Percentiles rank a stretch among this genome's conserved stretches.
phyloP scores from a whole-genome alignment of 1,140 invertebrate species.

The Listronotus oregonensis region DNA sequence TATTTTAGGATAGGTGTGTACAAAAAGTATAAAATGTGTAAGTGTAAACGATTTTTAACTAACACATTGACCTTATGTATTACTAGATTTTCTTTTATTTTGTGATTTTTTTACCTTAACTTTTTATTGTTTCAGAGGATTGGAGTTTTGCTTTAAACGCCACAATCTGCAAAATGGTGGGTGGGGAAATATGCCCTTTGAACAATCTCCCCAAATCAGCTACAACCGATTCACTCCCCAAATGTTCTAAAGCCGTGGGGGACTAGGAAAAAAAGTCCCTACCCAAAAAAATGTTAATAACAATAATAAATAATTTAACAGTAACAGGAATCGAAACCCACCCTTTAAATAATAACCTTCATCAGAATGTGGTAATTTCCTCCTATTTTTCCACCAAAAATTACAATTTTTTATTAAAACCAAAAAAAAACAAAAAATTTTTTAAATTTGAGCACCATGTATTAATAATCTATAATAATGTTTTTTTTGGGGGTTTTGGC shows the following conservation, averaged over 20 bases:
- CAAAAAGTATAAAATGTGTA: no score
- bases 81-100: no score
- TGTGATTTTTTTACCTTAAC: no score
- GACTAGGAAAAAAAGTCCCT: constrained; percentile 57
- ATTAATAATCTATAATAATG: constrained; percentile 8
- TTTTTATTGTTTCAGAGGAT: constrained; percentile 62
- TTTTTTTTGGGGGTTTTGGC: constrained; percentile 55
- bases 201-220: constrained; percentile 81
- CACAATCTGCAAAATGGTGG: constrained; percentile 81
- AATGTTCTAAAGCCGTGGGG: constrained; percentile 89
- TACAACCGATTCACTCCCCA: constrained; percentile 78
- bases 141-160: constrained; percentile 87
- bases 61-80: no score
- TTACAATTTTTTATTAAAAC: no score
- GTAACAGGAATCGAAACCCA: constrained; percentile 42
- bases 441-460: no score
- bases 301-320: constrained; percentile 43
- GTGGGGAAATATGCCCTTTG: constrained; percentile 90
- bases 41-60: no score
- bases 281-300: constrained; percentile 44
- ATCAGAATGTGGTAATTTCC: constrained; percentile 52
- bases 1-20: no score
- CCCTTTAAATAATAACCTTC: constrained; percentile 39
- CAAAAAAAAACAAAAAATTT: no score
- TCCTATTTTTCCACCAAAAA: constrained; percentile 52